Evolutionary conservation across 2,113 vertebrate genomes (phyloP).

Genomic region (Campylomormyrus numenius): DNA sequence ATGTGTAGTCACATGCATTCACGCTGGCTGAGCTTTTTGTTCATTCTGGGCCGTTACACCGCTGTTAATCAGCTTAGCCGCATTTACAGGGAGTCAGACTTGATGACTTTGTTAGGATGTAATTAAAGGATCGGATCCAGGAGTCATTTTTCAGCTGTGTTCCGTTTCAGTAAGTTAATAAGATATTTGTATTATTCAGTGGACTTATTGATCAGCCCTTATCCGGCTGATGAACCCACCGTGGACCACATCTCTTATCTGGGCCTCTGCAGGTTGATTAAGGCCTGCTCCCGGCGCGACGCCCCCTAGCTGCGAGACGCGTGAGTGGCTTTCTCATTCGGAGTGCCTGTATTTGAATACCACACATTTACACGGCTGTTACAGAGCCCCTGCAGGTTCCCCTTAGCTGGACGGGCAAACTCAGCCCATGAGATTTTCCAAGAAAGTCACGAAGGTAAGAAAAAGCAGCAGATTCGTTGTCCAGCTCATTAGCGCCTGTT

Average conservation of each 20-base stretch:
- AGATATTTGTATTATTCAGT: background rate
- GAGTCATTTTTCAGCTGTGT: background rate
- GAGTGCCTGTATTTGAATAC: background rate
- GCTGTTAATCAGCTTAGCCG: background rate
- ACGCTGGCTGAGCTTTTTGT: background rate
- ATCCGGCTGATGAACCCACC: background rate
- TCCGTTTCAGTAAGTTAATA: background rate
- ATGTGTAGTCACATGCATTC: background rate
- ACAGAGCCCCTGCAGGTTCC: background rate
- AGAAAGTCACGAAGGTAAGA: background rate
- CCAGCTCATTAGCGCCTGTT: background rate
- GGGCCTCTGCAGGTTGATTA: background rate
- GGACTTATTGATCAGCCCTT: background rate
- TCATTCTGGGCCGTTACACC: background rate
- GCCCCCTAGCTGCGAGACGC: background rate
- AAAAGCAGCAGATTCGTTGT: background rate
- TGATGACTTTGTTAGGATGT: slow-evolving; percentile 1
- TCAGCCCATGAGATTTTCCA: background rate
- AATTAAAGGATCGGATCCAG: background rate
- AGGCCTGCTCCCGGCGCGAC: background rate
- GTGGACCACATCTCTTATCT: background rate
- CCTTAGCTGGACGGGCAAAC: background rate
- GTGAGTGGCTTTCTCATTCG: background rate
- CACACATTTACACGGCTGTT: background rate
- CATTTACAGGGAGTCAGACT: background rate